Percentiles rank a stretch among this genome's conserved stretches.
phyloP scores from a whole-genome alignment of 2,113 vertebrate species.

The Motacilla alba region DNA sequence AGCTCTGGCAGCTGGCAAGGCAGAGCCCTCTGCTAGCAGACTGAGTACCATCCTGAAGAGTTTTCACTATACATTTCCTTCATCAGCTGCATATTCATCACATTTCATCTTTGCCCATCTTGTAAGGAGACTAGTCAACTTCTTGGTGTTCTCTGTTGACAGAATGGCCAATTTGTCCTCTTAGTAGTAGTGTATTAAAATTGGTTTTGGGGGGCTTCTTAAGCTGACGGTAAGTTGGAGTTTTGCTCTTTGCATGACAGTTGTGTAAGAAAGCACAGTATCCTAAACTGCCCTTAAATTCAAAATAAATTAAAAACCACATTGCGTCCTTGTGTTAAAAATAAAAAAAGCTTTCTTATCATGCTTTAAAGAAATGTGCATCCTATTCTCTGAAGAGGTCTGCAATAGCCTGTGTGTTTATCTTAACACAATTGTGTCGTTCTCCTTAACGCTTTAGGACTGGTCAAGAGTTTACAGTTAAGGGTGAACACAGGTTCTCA shows the following conservation, averaged over 20 bases:
- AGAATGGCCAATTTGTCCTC: conserved; percentile 65
- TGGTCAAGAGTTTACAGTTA: background rate
- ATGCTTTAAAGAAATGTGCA: background rate
- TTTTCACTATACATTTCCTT: conserved; percentile 57
- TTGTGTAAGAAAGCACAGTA: background rate
- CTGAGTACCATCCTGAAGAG: conserved; percentile 14
- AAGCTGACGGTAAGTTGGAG: background rate
- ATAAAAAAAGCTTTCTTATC: background rate
- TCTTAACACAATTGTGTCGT: background rate
- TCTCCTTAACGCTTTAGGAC: background rate
- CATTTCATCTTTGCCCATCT: conserved; percentile 58
- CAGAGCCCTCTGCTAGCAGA: conserved; percentile 40
- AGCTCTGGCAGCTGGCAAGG: conserved; percentile 61
- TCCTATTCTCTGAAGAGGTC: background rate
- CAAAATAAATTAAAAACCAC: background rate
- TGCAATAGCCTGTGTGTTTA: background rate
- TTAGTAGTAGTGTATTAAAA: conserved; percentile 45
- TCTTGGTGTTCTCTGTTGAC: conserved; percentile 60
- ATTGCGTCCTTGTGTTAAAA: background rate
- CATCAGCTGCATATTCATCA: conserved; percentile 52
- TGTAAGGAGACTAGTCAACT: conserved; percentile 42
- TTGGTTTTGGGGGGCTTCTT: background rate
- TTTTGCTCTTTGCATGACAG: background rate
- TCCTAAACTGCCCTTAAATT: background rate
- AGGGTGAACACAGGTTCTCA: rapidly evolving